A percentile compares a stretch with the other conserved stretches of the same genome.
phyloP scores from a whole-genome alignment of 1,140 invertebrate genomes.

The Cardiocondyla obscurior region DNA sequence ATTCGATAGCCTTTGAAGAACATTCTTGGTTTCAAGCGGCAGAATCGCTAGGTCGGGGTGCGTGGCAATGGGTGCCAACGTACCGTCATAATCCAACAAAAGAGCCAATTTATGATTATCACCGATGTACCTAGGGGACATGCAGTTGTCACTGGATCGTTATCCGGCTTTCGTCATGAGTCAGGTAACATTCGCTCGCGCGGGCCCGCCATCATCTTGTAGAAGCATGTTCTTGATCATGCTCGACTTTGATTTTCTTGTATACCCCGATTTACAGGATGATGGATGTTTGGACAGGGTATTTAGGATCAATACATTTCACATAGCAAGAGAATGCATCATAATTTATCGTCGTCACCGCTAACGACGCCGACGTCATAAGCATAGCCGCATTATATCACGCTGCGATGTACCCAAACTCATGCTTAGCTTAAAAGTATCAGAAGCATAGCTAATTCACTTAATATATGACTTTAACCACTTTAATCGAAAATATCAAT shows the following conservation, averaged over 20 bases:
- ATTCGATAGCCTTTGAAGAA: slow-evolving; percentile 92
- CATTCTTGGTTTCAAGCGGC: slow-evolving; percentile 93
- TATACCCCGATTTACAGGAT: background rate
- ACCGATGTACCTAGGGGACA: slow-evolving; percentile 90
- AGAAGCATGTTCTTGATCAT: slow-evolving; percentile 64
- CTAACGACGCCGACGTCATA: background rate
- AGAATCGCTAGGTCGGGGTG: slow-evolving; percentile 94
- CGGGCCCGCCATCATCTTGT: slow-evolving; percentile 73
- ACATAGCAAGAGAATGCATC: slow-evolving; percentile 23
- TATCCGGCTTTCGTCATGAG: slow-evolving; percentile 81
- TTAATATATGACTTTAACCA: slow-evolving; percentile 1
- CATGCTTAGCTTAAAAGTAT: slow-evolving; percentile 69
- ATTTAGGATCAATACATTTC: slow-evolving; percentile 26
- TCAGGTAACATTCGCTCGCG: slow-evolving; percentile 76
- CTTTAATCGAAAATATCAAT: background rate
- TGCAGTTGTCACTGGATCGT: slow-evolving; percentile 80
- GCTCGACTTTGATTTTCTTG: slow-evolving; percentile 14
- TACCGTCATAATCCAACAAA: slow-evolving; percentile 95
- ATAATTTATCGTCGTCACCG: slow-evolving; percentile 9
- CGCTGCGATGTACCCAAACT: slow-evolving; percentile 79
- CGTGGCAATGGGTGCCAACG: slow-evolving; percentile 93
- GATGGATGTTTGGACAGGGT: background rate
- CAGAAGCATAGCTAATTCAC: slow-evolving; percentile 1
- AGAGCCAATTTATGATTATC: slow-evolving; percentile 93
- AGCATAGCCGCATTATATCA: slow-evolving; percentile 49